Base-by-base conservation (phyloP, 2,888 invertebrate genomes). In the Drosophila recens region DNA sequence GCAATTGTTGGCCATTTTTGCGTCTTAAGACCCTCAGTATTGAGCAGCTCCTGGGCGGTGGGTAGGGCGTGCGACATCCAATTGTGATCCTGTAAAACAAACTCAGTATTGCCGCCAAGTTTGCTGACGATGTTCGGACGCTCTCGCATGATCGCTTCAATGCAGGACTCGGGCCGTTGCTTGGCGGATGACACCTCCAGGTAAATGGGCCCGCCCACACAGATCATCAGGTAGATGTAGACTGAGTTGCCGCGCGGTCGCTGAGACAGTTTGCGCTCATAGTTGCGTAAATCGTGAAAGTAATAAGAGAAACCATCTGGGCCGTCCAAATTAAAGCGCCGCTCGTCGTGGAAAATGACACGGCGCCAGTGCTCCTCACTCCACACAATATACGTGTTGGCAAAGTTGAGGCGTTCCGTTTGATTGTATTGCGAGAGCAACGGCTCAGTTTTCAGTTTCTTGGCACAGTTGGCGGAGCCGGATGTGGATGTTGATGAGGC, bases 201-300 rank as follows among this genome's bases (percentile, higher is more conserved):
- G 33, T 91, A 88, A 52, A 92, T 86, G 36, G 90, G 83, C 0
- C 92, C 92, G 9, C 90, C 92, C 20, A 90, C 91, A 36, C 91
- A 90, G 54, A 92, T 84, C 54, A 91, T 82, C 70, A 92, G 83
- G 84, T 92, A 92, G 71, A 92, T 91, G 67, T 91, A 92, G 56
- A 92, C 92, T 1, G 92, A 92, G 53, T 92, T 91, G 54, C 92
- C 92, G n/a, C 92, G 90, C 70, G 92, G 92, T 57, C 92, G 89
- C 68, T 92, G 91, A 3, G 92, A 92, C 45, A 92, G 72, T 42
- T 85, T 89, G 52, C 91, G 90, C 72, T 92, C 92, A 56, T 91
- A 90, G 67, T 92, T 92, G 66, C 92, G 87, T 75, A 92, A 80
- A 79, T 92, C 92, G 58, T 92, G 92, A 63, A 90, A 92, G 63